phyloP scores from a whole-genome alignment of 1,140 invertebrate genomes.

The Saccostrea cuccullata region DNA sequence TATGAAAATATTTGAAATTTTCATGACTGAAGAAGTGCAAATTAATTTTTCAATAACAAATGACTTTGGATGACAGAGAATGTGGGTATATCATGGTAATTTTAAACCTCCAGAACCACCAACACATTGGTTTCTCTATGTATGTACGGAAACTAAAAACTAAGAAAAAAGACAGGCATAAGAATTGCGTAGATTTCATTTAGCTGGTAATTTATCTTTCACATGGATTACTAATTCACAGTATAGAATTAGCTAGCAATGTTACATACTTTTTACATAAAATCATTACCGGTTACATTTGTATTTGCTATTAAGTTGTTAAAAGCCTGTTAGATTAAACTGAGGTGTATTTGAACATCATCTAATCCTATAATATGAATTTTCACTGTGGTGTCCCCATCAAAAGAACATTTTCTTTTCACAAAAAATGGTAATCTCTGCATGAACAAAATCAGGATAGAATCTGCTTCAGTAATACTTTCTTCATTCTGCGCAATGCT shows the following conservation, averaged over 20 bases:
- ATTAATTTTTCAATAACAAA: too few species aligned
- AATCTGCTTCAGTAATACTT: neutral
- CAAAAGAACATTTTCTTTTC: slow-evolving; percentile 32
- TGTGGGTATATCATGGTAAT: too few species aligned
- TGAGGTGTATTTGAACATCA: neutral
- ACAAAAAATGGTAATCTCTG: slow-evolving; percentile 23
- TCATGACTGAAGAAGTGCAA: neutral
- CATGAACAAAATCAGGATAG: slow-evolving; percentile 1
- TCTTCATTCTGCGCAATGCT: neutral
- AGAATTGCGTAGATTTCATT: too few species aligned
- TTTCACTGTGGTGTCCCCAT: neutral
- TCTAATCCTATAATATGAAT: neutral
- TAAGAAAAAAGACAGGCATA: too few species aligned
- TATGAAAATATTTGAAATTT: neutral
- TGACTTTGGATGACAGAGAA: too few species aligned
- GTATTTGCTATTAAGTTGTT: neutral
- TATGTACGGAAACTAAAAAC: too few species aligned
- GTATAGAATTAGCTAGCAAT: neutral
- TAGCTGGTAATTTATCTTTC: neutral
- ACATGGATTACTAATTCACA: neutral
- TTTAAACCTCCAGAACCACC: too few species aligned
- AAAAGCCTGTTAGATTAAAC: neutral
- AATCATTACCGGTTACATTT: neutral
- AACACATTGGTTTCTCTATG: too few species aligned
- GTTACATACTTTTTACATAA: neutral